Percentiles rank a stretch among this genome's conserved stretches.
Evolutionary conservation across 1,140 invertebrate species (phyloP).

Genomic region (Papilio polyxenes): DNA sequence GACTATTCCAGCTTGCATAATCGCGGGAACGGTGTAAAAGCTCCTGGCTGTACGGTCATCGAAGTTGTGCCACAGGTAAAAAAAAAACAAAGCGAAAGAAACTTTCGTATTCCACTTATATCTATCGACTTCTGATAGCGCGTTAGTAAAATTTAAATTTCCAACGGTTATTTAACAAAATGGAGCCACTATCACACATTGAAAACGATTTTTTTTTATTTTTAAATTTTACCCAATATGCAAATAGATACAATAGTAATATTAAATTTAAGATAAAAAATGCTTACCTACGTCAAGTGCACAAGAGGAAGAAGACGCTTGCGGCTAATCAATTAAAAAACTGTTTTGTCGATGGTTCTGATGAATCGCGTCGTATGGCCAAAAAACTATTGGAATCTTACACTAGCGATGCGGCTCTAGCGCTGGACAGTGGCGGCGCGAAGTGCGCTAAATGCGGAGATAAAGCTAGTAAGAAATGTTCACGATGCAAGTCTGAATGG

Average conservation of each 20-base stretch:
- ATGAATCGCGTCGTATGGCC: slow-evolving; percentile 64
- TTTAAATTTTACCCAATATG: no score
- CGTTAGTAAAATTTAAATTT: not conserved
- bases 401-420: slow-evolving; percentile 80
- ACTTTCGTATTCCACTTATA: not conserved
- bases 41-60: slow-evolving; percentile 71
- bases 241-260: not conserved
- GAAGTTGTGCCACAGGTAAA: slow-evolving; percentile 76
- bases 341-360: slow-evolving; percentile 69
- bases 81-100: not conserved
- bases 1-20: slow-evolving; percentile 66
- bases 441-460: slow-evolving; percentile 81
- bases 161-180: not conserved
- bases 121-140: not conserved
- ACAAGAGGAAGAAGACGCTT: slow-evolving; percentile 68
- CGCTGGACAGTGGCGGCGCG: slow-evolving; percentile 77
- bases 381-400: slow-evolving; percentile 74
- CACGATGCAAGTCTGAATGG: slow-evolving; percentile 82
- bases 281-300: slow-evolving; percentile 68
- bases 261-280: slow-evolving; percentile 66
- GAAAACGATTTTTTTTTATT: no score
- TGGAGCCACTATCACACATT: no score
- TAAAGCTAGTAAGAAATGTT: slow-evolving; percentile 81
- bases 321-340: slow-evolving; percentile 69
- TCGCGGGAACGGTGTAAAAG: slow-evolving; percentile 62